Base-by-base conservation (phyloP, 2,113 vertebrate genomes). In the Notiomystis cincta region DNA sequence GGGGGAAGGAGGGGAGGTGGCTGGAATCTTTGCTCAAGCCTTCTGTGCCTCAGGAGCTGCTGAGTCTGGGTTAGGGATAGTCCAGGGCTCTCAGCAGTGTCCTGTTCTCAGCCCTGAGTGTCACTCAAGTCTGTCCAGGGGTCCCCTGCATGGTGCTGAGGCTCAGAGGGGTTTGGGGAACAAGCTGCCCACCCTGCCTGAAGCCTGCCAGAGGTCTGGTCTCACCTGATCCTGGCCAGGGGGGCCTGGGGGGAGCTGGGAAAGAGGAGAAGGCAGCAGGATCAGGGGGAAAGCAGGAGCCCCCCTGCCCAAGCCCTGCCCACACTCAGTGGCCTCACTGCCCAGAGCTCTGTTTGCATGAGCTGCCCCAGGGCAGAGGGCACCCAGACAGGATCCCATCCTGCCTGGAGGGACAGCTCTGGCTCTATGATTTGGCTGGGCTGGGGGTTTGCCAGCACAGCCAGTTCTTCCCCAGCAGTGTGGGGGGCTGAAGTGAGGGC, bases 1-100 rank as follows among this genome's bases (percentile, higher is more conserved):
- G 82, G 72, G 71, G 75, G 73, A 95, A 92, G 94, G 93, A 83
- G 93, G 85, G 80, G 50, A 91, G 83, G 62, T 75, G 92, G 81
- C 86, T 94, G 91, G 9, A 57, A 71, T 44, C 93, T 83, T 72
- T 78, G 27, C 79, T 85, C 23, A 10, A 14, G 28, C 48, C 71
- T 87, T 54, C 80, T 93, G 79, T 50, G 42, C 66, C 61, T 80
- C 54, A 12, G 72, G n/a, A 89, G 67, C 28, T 58, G 81, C 54
- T 56, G 78, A 64, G 45, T 27, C 44, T 9, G 27, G 9, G 2
- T 54, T 42, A 50, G 53, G 23, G 15, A 5, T 11, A n/a, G n/a
- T 5, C 16, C 69, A 23, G 78, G 24, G 58, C 31, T 79, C 57
- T 48, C 58, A 51, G 40, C 35, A n/a, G n/a, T n/a, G n/a, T n/a